Conservation (phyloP, 2,797 vertebrate genomes). For the Leucoraja ocellata region DNA sequence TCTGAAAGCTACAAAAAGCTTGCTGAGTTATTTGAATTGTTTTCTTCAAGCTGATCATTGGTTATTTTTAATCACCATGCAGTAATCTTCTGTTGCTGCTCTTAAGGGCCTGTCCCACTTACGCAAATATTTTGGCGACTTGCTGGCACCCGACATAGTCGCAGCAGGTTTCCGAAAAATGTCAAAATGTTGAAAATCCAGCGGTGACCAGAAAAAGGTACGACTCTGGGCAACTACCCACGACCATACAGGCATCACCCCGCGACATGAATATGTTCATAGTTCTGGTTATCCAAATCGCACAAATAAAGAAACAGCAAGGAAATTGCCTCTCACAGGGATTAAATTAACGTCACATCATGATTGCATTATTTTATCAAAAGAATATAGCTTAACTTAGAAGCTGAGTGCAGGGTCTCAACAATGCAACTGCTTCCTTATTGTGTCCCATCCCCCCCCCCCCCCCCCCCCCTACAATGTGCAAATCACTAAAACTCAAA, state of each 20-base stretch:
- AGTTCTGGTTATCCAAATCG: no score
- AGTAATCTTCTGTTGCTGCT: background rate
- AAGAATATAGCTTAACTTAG: background rate
- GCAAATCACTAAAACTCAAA: background rate
- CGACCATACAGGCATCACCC: no score
- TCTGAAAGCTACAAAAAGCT: constrained; percentile 1
- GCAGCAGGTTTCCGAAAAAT: background rate
- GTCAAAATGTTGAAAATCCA: no score
- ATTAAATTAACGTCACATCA: background rate
- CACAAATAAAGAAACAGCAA: background rate
- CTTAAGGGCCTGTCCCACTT: background rate
- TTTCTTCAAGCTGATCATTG: background rate
- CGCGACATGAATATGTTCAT: no score
- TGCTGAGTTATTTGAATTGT: background rate
- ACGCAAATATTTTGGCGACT: no score
- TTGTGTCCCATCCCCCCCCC: no score
- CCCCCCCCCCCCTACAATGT: background rate
- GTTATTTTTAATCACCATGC: background rate
- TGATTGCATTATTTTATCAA: background rate
- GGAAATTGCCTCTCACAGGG: background rate
- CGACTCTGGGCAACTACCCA: no score
- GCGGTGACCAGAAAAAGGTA: no score
- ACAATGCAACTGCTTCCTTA: background rate
- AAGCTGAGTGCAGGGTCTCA: background rate
- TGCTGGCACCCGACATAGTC: no score